Base-by-base conservation (phyloP, 2,888 invertebrate species). In the Drosophila stalkeri region DNA sequence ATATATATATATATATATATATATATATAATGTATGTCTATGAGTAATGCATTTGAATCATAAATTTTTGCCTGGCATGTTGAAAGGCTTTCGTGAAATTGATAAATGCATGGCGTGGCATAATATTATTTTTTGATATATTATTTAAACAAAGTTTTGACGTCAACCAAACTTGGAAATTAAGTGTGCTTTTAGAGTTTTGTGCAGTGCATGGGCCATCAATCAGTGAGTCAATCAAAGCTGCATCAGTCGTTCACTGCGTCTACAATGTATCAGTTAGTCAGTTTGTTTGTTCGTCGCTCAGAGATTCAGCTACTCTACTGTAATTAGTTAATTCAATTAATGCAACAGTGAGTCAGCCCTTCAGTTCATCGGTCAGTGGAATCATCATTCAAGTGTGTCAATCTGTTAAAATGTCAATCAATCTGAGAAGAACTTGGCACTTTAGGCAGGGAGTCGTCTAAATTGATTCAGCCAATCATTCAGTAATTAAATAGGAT, bases 31-130 rank as follows among this genome's bases (percentile, higher is more conserved):
- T 47, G 55, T 7, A 43, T 46, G 52, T 33, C 14, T 60, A 57
- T 51, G 46, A 54, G 52, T 33, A 54, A 54, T 54, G 52, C 14
- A 54, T 35, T 54, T 16, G 56, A 18, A 33, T 18, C 20, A 57
- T 70, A 47, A 35, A 39, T 39, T 49, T 49, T 71, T 49, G 39
- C 57, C 68, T 56, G 64, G 56, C 61, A 49, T 47, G 47, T 59
- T 35, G 44, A 65, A 66, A 63, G 31, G 54, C 51, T 67, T 67
- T 55, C 51, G 39, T 63, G 59, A 64, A 55, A 49, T 66, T 63
- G 67, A 55, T 63, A 67, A 75, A 73, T 67, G 67, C 57, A 37
- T 20, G 27, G 23, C 35, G 23, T 12, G 18, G 27, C 23, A 33
- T 5, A 31, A 27, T 31, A 56, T 20, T 39, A 39, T 47, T 46